Base-by-base conservation (phyloP, 2,888 invertebrate genomes). In the Julus scandinavius region DNA sequence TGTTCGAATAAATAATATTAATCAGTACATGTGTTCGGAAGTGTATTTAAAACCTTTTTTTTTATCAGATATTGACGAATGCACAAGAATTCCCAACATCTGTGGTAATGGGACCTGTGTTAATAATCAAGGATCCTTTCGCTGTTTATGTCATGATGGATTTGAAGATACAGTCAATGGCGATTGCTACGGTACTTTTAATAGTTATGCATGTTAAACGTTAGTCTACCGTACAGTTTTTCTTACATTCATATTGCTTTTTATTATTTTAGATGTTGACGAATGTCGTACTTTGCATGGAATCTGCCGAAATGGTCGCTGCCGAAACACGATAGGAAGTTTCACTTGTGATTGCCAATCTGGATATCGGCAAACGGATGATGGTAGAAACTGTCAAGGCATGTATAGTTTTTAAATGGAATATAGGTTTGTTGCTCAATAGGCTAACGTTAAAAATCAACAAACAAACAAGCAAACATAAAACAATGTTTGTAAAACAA, bases 241-340 rank as follows among this genome's bases (percentile, higher is more conserved):
- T n/a, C n/a, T n/a, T 87, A 0, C 2, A 13, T 58, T 58, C 17
- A 20, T 11, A 40, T 58, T n/a, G n/a, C n/a, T n/a, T n/a, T n/a
- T n/a, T n/a, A n/a, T n/a, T n/a, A 17, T 49, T 90, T 91, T 91
- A 92, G 92, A 92, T 92, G 94, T 96, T 89, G 96, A 97, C 92
- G 97, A 97, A 92, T 97, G 97, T 91, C 94, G 96, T 90, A 95
- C 95, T 91, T 96, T 96, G 93, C 96, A 96, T 86, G 96, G 96
- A 92, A 94, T 97, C 88, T 98, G 98, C 91, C 94, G 97, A 90
- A 97, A 97, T 91, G 96, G 97, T 0, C 94, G 96, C 87, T 97
- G 97, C 91, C 94, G 95, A 90, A 97, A 97, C 92, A 95, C 95
- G 0, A 93, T 95, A 89, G 97, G 97, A 50, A 95, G 96, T 38